A percentile compares a stretch with the other conserved stretches of the same genome.
These are phyloP conservation scores for Ivindomyrus marchei DNA, from an alignment of 2,113 vertebrate genomes.

Conservation along the genomic window DNA sequence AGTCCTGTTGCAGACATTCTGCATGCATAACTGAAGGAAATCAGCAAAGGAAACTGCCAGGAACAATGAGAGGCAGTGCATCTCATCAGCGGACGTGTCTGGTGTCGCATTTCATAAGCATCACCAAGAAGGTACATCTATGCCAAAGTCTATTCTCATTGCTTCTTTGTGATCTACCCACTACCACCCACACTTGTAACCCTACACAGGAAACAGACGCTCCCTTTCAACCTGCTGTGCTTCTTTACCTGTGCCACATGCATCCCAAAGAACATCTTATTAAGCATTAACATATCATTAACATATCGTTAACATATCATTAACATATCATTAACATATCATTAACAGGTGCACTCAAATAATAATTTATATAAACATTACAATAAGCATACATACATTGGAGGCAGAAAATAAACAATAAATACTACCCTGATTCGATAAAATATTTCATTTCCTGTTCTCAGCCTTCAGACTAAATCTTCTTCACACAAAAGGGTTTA, in stretches of 20 bases:
- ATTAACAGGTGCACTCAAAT: not conserved
- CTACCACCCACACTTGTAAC: not conserved
- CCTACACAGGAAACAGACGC: not conserved
- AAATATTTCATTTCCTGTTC: not conserved
- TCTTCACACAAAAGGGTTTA: not conserved
- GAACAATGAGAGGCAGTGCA: not conserved
- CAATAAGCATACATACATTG: not conserved
- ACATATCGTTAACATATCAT: not conserved
- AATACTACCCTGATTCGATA: not conserved
- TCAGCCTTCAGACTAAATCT: not conserved
- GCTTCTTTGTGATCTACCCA: not conserved
- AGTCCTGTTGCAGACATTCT: conserved; percentile 15
- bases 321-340: not conserved
- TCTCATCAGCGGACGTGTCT: not conserved
- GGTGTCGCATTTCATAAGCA: not conserved
- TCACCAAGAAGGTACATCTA: not conserved
- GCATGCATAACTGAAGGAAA: not conserved
- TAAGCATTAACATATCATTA: not conserved
- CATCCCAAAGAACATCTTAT: not conserved
- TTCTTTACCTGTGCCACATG: not conserved
- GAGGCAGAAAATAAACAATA: not conserved
- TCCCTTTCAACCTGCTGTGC: not conserved
- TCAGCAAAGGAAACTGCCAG: not conserved
- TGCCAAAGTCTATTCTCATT: not conserved
- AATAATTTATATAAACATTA: not conserved